Percentiles rank a stretch among this genome's conserved stretches.
These are phyloP conservation scores for Tragelaphus oryx DNA, from an alignment of 2,797 vertebrate species.

Conservation along the genomic window DNA sequence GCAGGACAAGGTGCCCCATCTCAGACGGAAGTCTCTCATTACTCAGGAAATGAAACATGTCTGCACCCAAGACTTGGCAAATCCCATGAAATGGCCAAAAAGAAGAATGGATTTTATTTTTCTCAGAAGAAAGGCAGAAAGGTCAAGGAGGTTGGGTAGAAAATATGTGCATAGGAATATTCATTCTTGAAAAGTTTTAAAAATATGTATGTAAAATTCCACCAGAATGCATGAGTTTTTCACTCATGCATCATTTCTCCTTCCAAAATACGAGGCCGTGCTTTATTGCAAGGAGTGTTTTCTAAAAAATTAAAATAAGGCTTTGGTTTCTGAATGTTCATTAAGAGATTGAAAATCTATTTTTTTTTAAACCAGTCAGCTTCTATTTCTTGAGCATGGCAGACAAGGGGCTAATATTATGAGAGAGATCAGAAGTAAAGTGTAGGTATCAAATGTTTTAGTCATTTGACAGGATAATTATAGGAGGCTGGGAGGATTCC, in stretches of 20 bases:
- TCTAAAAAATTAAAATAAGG: conserved; percentile 11
- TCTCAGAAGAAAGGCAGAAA: background rate
- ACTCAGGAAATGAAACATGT: conserved; percentile 70
- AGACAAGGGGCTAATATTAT: background rate
- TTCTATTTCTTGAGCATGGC: background rate
- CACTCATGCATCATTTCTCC: background rate
- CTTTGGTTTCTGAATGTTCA: background rate
- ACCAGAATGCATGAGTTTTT: background rate
- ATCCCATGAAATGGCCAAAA: conserved; percentile 49
- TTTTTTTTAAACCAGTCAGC: background rate
- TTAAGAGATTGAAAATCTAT: background rate
- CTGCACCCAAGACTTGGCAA: conserved; percentile 62
- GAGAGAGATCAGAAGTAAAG: background rate
- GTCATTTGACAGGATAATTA: background rate
- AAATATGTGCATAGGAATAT: conserved; percentile 25
- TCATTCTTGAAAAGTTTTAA: conserved; percentile 15
- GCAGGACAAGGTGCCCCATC: conserved; percentile 65
- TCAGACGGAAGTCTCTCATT: conserved; percentile 56
- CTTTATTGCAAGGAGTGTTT: background rate
- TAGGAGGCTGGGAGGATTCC: background rate
- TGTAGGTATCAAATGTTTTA: background rate
- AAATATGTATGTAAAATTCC: background rate
- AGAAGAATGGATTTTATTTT: background rate
- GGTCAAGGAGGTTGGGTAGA: background rate
- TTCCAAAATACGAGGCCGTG: background rate